These are phyloP conservation scores for Myodes glareolus DNA, from an alignment of 2,113 vertebrate species.

Conservation along the genomic window DNA sequence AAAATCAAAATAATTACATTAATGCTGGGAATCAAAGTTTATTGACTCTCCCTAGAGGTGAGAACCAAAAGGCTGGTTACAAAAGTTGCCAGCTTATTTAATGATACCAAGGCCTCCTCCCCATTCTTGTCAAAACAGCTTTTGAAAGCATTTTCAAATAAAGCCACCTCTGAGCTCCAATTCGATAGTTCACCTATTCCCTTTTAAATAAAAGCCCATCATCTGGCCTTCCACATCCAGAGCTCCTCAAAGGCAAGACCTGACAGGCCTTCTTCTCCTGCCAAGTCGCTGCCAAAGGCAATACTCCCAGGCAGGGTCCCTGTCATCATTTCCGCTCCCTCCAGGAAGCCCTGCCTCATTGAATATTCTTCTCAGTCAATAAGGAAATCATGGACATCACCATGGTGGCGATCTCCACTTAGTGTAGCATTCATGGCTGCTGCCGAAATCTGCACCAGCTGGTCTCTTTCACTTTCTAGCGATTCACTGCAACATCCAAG, in stretches of 20 bases:
- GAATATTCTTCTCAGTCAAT: conserved; percentile 68
- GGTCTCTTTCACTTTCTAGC: conserved; percentile 35
- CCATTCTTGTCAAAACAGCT: conserved; percentile 82
- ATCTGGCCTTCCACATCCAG: conserved; percentile 44
- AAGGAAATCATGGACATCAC: neutral
- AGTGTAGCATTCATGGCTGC: neutral
- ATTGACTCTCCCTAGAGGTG: conserved; percentile 90
- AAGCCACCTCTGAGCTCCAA: conserved; percentile 74
- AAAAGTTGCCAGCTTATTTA: conserved; percentile 86
- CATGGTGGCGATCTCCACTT: conserved; percentile 22
- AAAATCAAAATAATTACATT: conserved; percentile 88
- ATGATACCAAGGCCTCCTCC: conserved; percentile 81
- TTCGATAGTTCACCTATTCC: conserved; percentile 69
- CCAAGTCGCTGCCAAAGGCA: conserved; percentile 63
- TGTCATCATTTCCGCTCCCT: conserved; percentile 50
- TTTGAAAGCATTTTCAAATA: conserved; percentile 82
- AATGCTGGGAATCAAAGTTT: conserved; percentile 89
- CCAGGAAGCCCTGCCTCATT: conserved; percentile 51
- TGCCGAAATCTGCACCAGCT: conserved; percentile 21
- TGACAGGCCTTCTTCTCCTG: conserved; percentile 42
- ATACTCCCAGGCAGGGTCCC: neutral
- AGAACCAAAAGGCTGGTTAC: conserved; percentile 85
- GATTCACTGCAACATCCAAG: conserved; percentile 17
- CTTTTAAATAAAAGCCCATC: conserved; percentile 77
- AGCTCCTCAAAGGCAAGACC: conserved; percentile 66